A percentile compares a stretch with the other conserved stretches of the same genome.
phyloP scores from a whole-genome alignment of 2,113 vertebrate species.

The Vicugna pacos region DNA sequence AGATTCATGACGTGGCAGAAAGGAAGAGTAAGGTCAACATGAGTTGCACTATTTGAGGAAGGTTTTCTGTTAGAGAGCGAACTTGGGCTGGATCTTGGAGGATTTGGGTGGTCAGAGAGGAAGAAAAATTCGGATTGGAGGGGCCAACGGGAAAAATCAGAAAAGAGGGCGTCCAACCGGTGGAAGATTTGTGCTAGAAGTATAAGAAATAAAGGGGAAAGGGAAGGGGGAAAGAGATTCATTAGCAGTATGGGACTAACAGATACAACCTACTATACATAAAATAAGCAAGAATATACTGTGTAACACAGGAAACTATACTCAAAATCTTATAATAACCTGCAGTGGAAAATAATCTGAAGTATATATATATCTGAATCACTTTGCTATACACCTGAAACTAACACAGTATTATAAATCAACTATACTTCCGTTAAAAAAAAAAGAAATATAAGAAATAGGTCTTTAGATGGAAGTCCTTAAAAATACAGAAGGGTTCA shows the following conservation, averaged over 20 bases:
- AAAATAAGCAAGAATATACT: too few relatives aligned
- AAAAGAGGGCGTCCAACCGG: background rate
- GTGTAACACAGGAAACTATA: too few relatives aligned
- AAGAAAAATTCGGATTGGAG: background rate
- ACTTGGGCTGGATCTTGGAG: background rate
- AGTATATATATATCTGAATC: background rate
- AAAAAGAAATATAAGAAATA: background rate
- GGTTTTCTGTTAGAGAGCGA: background rate
- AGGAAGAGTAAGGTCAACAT: background rate
- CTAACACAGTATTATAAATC: background rate
- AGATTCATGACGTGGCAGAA: background rate
- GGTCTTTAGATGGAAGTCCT: background rate
- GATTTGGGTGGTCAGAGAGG: background rate
- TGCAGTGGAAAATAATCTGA: too few relatives aligned
- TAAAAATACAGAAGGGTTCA: background rate
- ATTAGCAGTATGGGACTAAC: too few relatives aligned
- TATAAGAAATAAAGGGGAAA: background rate
- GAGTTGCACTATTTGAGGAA: background rate
- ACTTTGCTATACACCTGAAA: background rate
- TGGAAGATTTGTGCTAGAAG: background rate
- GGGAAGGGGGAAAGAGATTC: rapidly evolving
- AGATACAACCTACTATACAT: too few relatives aligned
- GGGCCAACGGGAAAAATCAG: background rate
- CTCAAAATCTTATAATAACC: too few relatives aligned
- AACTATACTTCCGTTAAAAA: background rate